phyloP scores from a whole-genome alignment of 2,113 vertebrate species.

The Jacana jacana region DNA sequence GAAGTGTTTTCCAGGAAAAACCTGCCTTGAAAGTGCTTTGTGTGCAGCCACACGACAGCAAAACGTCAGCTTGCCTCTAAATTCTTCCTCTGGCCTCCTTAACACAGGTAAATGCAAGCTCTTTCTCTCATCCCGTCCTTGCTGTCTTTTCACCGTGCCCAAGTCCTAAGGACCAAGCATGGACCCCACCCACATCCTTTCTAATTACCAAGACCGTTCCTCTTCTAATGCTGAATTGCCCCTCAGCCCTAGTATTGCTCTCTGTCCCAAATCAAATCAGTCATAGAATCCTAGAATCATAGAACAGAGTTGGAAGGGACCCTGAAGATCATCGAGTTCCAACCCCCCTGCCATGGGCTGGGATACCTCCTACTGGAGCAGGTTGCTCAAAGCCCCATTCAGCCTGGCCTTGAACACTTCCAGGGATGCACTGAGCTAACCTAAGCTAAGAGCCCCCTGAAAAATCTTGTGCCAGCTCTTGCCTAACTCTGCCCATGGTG shows the following conservation, averaged over 20 bases:
- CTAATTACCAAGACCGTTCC: not conserved
- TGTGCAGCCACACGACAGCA: not conserved
- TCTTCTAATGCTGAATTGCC: not conserved
- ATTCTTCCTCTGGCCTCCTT: not conserved
- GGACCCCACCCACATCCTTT: not conserved
- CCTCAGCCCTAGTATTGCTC: not conserved
- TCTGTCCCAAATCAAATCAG: not conserved
- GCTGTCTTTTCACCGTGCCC: not conserved
- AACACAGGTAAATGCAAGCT: not conserved
- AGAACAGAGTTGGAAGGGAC: no score
- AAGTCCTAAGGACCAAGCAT: not conserved
- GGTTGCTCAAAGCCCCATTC: no score
- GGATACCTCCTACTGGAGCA: no score
- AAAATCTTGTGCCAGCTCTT: not conserved
- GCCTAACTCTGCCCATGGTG: not conserved
- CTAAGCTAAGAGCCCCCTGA: not conserved
- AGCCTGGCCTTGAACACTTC: no score
- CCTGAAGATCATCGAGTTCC: no score
- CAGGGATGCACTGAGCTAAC: not conserved
- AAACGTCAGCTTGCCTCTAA: not conserved
- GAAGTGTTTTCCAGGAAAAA: conserved; percentile 19
- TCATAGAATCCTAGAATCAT: no score
- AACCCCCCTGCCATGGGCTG: no score
- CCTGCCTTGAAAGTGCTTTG: not conserved
- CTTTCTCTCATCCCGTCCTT: not conserved